Conservation (phyloP, 2,113 vertebrate species). For the Sprattus sprattus region DNA sequence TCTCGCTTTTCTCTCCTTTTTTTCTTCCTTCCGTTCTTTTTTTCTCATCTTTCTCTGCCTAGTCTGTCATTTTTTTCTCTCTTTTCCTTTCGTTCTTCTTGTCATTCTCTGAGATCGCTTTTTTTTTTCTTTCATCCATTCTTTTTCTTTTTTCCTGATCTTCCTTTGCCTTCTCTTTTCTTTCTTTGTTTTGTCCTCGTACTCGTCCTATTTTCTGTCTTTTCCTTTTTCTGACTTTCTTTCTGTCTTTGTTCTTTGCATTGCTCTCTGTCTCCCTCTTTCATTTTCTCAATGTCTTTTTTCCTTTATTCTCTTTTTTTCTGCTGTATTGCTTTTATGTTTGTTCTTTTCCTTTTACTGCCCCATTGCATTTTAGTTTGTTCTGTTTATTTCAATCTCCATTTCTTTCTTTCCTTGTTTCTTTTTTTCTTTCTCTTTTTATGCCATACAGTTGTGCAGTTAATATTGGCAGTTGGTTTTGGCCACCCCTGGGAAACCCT, state of each 20-base stretch:
- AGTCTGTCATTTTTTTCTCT: constrained; percentile 39
- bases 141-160: background rate
- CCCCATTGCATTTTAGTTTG: constrained; percentile 10
- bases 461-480: constrained; percentile 18
- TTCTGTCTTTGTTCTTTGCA: constrained; percentile 20
- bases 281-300: constrained; percentile 35
- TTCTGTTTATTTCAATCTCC: background rate
- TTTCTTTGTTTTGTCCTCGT: background rate
- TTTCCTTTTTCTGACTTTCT: constrained; percentile 40
- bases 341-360: constrained; percentile 26
- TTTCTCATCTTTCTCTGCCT: background rate
- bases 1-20: background rate
- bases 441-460: constrained; percentile 25
- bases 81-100: constrained; percentile 40
- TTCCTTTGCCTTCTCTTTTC: background rate
- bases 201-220: background rate
- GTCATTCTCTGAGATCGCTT: background rate
- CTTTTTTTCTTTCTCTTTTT: background rate
- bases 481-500: background rate
- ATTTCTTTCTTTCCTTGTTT: background rate
- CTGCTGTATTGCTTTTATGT: background rate
- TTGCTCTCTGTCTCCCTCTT: background rate
- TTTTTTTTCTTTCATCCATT: background rate
- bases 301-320: background rate
- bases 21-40: background rate